Evolutionary conservation across 2,888 invertebrate species (phyloP), one percentile per base, ranked within the genome.

Genomic region (Linnaemya vulpina): DNA sequence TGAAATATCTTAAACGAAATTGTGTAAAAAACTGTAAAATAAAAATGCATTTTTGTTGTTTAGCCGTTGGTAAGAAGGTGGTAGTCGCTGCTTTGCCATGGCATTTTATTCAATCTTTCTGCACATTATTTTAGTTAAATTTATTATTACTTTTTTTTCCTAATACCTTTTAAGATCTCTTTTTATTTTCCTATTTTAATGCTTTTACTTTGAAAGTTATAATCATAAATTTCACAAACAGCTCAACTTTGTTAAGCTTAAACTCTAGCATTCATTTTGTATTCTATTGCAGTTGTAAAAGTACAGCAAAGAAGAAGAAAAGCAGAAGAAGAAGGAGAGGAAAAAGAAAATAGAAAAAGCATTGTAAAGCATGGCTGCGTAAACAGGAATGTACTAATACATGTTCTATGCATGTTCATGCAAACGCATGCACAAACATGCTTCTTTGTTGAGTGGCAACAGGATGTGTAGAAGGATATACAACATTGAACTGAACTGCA

Each of bases 151-250:
- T 77, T 81, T 51, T 77, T 55, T 5, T 46, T n/a, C 73, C 76
- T 53, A 40, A 53, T 73, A 77, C 80, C 84, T 84, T 75, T 71
- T 53, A 63, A 9, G 13, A 43, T 43, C 51, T 5, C 5, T 30
- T 30, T 58, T 49, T 46, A 25, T 60, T 49, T 67, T 49, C 0
- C 20, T 60, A 58, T 71, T 71, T 67, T 67, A 73, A 46, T 77
- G 63, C 70, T 82, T 85, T 85, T 82, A 78, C 77, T 78, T 85
- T 78, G 63, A 85, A 82, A 85, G 63, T 75, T 82, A 78, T 78
- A 82, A 82, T 82, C 81, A 85, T 85, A 85, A 85, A 85, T 85
- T 82, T 85, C 51, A 78, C 78, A 85, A 85, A 78, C 78, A 85
- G 74, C 84, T 81, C 84, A 68, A 81, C 77, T 78, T 82, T 71